A percentile compares a stretch with the other conserved stretches of the same genome.
Conservation (phyloP, 2,113 vertebrate genomes). For the Falcunculus frontatus region DNA sequence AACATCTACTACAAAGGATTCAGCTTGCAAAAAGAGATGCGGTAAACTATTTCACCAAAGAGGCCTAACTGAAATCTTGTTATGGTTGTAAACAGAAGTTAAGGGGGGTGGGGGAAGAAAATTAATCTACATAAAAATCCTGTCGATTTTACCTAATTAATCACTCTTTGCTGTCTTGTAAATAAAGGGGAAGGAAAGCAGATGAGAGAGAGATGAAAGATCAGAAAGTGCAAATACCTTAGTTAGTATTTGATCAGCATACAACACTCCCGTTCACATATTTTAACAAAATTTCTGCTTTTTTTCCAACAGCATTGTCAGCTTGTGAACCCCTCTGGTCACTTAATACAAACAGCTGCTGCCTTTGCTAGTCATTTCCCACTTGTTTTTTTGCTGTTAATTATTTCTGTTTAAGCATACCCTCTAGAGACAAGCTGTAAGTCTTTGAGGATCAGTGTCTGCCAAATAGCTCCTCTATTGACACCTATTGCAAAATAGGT, state of each 20-base stretch:
- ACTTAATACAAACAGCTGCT: neutral
- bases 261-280: neutral
- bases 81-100: neutral
- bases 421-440: neutral
- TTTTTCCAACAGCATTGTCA: neutral
- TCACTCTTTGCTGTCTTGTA: neutral
- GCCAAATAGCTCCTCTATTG: neutral
- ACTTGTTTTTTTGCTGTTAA: neutral
- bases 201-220: neutral
- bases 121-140: neutral
- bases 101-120: neutral
- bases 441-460: neutral
- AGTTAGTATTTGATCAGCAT: neutral
- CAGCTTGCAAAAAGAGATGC: neutral
- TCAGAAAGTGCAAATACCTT: neutral
- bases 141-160: neutral
- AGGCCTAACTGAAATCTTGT: neutral
- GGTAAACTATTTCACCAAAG: neutral
- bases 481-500: neutral
- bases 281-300: neutral
- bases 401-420: neutral
- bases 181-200: neutral
- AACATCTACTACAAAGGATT: neutral
- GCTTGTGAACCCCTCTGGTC: neutral
- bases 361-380: neutral